Evolutionary conservation across 2,797 vertebrate species (phyloP), one percentile per base, ranked within the genome.

Genomic region (Rhynchonycteris naso): DNA sequence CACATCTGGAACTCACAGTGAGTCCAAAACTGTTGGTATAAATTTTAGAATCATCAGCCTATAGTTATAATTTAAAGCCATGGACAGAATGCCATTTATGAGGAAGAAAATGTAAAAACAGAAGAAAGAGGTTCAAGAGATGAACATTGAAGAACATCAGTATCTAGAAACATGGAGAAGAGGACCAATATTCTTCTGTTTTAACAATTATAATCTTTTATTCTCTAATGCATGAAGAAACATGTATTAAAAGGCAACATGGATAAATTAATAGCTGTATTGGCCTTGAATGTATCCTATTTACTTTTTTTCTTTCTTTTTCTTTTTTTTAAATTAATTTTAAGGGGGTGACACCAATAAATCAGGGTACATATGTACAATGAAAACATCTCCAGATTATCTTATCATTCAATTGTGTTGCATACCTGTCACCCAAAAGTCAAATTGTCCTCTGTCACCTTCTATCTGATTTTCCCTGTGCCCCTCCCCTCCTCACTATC

Each of bases 221-320:
- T 68, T 83, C 83, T 90, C 9, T 88, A 82, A 95, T 75, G n/a
- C 52, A 72, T 82, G 6, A 92, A 63, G 14, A 68, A 66, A 72
- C 3, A 2, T 21, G 19, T 63, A 38, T 52, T 75, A 4, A 71
- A 84, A 87, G 5, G 63, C 74, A 75, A 54, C 6, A 12, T 30
- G 19, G 26, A 4, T 79, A 74, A 83, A 63, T 83, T 65, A 88
- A 84, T 79, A 83, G 28, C 1, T 74, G 2, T 11, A 54, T 86
- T 86, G 11, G 0, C 66, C 38, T 83, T 56, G 7, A 6, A 50
- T 38, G n/a, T 71, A n/a, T 28, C 30, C 4, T 71, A 30, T 71
- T 82, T 74, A 50, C 12, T n/a, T n/a, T n/a, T n/a, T n/a, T n/a
- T n/a, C n/a, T n/a, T n/a, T n/a, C n/a, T n/a, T n/a, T n/a, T n/a